Conservation (phyloP, 2,888 invertebrate species). For the Drosophila testacea region DNA sequence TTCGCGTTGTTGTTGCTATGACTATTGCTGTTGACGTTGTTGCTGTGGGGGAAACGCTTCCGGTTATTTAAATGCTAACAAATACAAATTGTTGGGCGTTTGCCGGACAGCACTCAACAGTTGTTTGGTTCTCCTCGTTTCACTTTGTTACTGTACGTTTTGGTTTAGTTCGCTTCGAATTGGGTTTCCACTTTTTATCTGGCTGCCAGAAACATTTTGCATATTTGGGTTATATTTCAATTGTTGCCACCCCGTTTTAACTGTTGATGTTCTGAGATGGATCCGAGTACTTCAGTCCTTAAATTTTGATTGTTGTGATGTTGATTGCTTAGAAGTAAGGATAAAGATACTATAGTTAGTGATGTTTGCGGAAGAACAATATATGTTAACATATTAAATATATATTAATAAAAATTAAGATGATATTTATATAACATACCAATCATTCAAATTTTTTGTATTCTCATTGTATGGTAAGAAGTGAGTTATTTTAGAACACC, state of each 20-base stretch:
- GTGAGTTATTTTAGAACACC: too few species aligned
- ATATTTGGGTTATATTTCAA: conserved; percentile 65
- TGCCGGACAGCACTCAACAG: conserved; percentile 73
- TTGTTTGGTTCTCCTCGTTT: conserved; percentile 61
- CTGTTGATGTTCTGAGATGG: neutral
- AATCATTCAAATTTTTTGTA: too few species aligned
- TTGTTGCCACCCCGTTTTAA: conserved; percentile 18
- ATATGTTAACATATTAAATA: too few species aligned
- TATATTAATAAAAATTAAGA: too few species aligned
- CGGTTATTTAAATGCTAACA: conserved; percentile 80
- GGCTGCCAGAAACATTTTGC: conserved; percentile 46
- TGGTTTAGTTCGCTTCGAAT: conserved; percentile 23
- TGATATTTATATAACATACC: too few species aligned
- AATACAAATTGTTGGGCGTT: conserved; percentile 73
- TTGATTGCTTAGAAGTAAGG: neutral
- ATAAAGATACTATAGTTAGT: neutral
- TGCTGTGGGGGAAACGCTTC: conserved; percentile 56
- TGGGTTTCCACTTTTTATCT: conserved; percentile 47
- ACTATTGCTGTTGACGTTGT: conserved; percentile 4
- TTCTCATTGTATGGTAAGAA: too few species aligned
- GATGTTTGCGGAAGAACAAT: too few species aligned
- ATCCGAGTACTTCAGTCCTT: neutral
- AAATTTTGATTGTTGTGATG: neutral
- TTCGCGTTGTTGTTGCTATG: conserved; percentile 31
- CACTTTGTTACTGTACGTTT: conserved; percentile 7